Evolutionary conservation across 1,140 invertebrate species (phyloP), one percentile per base, ranked within the genome.

Genomic region (Metopolophium dirhodum): DNA sequence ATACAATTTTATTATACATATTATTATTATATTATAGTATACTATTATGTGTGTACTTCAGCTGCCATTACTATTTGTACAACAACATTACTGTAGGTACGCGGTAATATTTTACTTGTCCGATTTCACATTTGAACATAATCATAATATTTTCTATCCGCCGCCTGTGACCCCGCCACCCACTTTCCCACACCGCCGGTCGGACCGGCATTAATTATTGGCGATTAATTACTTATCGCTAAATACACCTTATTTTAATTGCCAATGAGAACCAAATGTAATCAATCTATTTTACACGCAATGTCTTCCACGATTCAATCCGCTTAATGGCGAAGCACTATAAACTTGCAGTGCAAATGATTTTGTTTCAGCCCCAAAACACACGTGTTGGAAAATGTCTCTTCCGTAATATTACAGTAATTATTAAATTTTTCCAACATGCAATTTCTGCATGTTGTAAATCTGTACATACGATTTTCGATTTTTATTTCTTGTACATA

Each of bases 251-350:
- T 77, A 30, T 77, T 90, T 37, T 8, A 41, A 90, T 61, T 47
- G n/a, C 41, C n/a, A 86, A 86, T 30, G 23, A 86, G 26, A 86
- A 86, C 37, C 26, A 87, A 49, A 7, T 68, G 57, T 68, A 68
- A 68, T 87, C 45, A 20, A 49, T 30, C 86, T 51, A 49, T 91
- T 51, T 51, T 35, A 83, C 90, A 91, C 90, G n/a, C 41, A 22
- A 91, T 83, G 90, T 91, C 90, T 91, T 91, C 90, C 90, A 91
- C 49, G 49, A 35, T 49, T 77, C 37, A 49, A 77, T n/a, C 61
- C 9, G 26, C 68, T 47, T 30, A 30, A 9, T 83, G 35, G 20
- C 8, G 77, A 83, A 77, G 35, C 35, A n/a, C 35, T 83, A 35
- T 22, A 37, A 3, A 37, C 23, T 37, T 83, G 20, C 22, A 7